phyloP scores from a whole-genome alignment of 2,113 vertebrate species.

The Dolichallabes microphthalmus region DNA sequence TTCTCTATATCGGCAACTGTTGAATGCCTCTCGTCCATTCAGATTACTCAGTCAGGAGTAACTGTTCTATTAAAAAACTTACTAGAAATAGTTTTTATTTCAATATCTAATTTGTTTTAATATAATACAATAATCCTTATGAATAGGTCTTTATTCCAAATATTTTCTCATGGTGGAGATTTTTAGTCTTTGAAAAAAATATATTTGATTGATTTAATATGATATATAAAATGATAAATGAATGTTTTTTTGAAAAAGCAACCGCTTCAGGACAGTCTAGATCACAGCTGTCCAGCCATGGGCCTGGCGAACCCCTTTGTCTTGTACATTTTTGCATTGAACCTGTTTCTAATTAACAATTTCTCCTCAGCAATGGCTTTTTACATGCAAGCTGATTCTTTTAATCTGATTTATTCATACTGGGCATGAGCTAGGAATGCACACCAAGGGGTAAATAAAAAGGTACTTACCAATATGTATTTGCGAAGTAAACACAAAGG shows the following conservation, averaged over 20 bases:
- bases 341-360: not conserved
- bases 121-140: not conserved
- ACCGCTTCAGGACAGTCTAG: not conserved
- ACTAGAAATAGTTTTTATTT: no score
- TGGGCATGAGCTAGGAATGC: not conserved
- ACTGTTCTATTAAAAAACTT: no score
- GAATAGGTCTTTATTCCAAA: not conserved
- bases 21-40: no score
- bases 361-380: not conserved
- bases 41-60: no score
- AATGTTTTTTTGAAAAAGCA: not conserved
- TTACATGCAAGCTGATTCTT: not conserved
- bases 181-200: not conserved
- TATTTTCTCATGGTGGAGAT: not conserved
- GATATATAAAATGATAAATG: not conserved
- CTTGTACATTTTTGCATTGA: not conserved
- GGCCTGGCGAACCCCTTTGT: no score
- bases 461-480: not conserved
- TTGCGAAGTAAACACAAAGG: not conserved
- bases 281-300: not conserved
- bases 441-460: not conserved
- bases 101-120: not conserved
- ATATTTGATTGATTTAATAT: not conserved
- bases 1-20: no score
- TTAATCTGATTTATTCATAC: not conserved